Evolutionary conservation across 2,888 invertebrate genomes (phyloP).

Genomic region (Podabrus alpinus): DNA sequence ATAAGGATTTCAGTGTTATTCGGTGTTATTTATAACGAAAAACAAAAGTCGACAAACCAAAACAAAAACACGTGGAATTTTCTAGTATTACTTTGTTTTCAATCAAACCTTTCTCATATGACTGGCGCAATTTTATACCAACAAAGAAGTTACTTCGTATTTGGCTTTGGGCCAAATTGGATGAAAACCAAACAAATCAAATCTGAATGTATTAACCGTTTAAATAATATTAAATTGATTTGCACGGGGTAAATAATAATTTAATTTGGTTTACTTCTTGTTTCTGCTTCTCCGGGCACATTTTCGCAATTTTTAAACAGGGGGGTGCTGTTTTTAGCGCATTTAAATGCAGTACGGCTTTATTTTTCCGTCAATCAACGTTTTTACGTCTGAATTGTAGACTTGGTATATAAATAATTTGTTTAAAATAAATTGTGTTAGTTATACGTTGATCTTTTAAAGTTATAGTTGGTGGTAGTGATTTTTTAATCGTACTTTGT

Average conservation of each 20-base stretch:
- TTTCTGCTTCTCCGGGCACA: background rate
- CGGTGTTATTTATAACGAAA: background rate
- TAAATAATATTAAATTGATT: background rate
- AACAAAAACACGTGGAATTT: constrained; percentile 4
- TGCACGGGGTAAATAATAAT: background rate
- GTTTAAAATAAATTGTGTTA: constrained; percentile 22
- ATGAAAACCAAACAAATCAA: constrained; percentile 46
- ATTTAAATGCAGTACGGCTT: background rate
- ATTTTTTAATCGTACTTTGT: background rate
- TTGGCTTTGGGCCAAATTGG: constrained; percentile 62
- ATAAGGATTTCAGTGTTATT: background rate
- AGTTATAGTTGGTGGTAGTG: constrained; percentile 15
- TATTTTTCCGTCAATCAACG: constrained; percentile 11
- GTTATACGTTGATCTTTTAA: constrained; percentile 17
- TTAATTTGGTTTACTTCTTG: background rate
- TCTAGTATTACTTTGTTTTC: background rate
- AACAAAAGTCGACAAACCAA: background rate
- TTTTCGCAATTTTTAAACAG: background rate
- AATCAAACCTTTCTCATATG: constrained; percentile 4
- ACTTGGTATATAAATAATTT: constrained; percentile 25
- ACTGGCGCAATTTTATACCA: constrained; percentile 30
- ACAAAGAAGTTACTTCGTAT: constrained; percentile 58
- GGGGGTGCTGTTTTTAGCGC: background rate
- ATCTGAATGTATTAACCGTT: constrained; percentile 29
- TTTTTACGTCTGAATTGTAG: constrained; percentile 11